These are phyloP conservation scores for Tauraco hartlaubi DNA, from an alignment of 2,797 vertebrate species.

Conservation along the genomic window DNA sequence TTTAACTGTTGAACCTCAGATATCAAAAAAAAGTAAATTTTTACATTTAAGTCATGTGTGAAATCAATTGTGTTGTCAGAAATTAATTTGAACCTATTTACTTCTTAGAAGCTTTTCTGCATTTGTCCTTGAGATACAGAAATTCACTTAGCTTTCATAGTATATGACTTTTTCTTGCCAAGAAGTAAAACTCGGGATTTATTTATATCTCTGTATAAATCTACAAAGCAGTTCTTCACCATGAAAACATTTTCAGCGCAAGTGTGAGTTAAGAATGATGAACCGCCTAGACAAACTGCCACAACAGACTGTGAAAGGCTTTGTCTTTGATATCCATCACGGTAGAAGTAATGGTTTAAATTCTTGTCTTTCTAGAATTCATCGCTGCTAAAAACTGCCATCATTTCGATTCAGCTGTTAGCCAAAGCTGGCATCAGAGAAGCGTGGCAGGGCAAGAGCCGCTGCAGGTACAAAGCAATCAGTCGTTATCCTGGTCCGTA, in stretches of 20 bases:
- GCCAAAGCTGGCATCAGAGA: not conserved
- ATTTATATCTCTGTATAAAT: not conserved
- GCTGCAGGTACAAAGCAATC: not conserved
- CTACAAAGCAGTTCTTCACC: not conserved
- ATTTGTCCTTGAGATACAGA: not conserved
- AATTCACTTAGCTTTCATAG: not conserved
- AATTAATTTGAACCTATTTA: not conserved
- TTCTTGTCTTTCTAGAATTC: not conserved
- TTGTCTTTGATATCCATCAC: not conserved
- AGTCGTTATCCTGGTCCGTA: not conserved
- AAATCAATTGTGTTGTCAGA: not conserved
- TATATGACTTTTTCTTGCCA: not conserved
- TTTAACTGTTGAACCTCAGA: not conserved
- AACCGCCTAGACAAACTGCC: not conserved
- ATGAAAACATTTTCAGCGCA: not conserved
- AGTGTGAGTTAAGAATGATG: not conserved
- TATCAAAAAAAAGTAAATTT: not conserved
- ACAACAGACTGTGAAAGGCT: not conserved
- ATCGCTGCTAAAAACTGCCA: not conserved
- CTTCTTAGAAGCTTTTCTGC: not conserved
- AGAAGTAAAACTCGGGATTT: not conserved
- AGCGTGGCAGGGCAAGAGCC: rapidly evolving
- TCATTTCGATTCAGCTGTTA: not conserved
- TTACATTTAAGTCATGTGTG: not conserved
- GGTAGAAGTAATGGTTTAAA: not conserved